phyloP scores from a whole-genome alignment of 2,888 invertebrate species.

The Volucella inflata region DNA sequence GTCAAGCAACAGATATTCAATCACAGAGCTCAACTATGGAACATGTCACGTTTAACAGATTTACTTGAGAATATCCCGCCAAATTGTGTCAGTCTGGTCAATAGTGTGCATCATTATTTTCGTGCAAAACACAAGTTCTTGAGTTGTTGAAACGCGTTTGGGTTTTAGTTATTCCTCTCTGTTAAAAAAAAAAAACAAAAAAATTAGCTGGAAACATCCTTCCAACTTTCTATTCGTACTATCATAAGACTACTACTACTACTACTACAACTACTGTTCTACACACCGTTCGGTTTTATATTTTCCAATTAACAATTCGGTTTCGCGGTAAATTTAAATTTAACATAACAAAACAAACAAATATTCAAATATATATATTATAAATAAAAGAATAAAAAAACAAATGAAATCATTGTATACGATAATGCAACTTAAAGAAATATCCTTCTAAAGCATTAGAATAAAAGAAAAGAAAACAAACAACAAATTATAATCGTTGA shows the following conservation, averaged over 20 bases:
- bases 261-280: conserved; percentile 51
- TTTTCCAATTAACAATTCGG: conserved; percentile 64
- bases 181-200: not conserved
- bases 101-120: conserved; percentile 76
- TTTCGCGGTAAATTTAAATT: conserved; percentile 69
- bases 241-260: conserved; percentile 38
- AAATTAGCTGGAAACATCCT: conserved; percentile 4
- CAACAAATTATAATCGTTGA: conserved; percentile 36
- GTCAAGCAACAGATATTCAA: conserved; percentile 66
- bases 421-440: conserved; percentile 75
- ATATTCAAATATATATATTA: conserved; percentile 1
- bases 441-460: conserved; percentile 28
- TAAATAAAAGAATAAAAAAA: conserved; percentile 40
- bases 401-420: conserved; percentile 79
- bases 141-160: conserved; percentile 34
- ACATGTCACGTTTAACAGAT: conserved; percentile 76
- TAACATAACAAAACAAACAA: conserved; percentile 18
- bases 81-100: conserved; percentile 76
- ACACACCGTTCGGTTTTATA: conserved; percentile 58
- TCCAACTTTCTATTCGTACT: not conserved
- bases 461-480: not conserved
- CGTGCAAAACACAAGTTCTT: conserved; percentile 77
- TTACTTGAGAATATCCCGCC: conserved; percentile 77
- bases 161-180: not conserved
- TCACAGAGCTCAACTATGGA: conserved; percentile 75